These are phyloP conservation scores for Danio tinwini DNA, from an alignment of 2,797 vertebrate genomes.

Conservation along the genomic window DNA sequence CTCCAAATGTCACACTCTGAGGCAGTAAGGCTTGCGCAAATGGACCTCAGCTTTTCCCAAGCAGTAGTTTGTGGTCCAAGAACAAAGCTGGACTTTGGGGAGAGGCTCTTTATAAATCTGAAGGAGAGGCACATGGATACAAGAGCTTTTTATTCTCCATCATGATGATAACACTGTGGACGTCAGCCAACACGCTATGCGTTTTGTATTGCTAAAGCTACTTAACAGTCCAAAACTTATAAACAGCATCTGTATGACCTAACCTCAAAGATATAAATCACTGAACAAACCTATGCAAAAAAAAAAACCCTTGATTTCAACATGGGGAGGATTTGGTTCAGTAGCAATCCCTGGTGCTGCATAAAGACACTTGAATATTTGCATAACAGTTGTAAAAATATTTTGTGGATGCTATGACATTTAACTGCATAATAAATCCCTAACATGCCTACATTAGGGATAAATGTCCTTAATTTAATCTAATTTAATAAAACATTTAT, in stretches of 20 bases:
- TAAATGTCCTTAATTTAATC: too few species aligned
- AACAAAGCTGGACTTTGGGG: conserved; percentile 67
- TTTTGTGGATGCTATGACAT: conserved; percentile 43
- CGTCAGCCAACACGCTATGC: conserved; percentile 58
- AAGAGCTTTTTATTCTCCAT: conserved; percentile 43
- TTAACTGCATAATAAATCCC: conserved; percentile 57
- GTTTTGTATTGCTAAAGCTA: conserved; percentile 58
- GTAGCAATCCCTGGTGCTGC: conserved; percentile 59
- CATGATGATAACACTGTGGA: conserved; percentile 61
- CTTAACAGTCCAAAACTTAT: conserved; percentile 53
- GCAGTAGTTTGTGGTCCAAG: conserved; percentile 66
- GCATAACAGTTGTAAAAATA: conserved; percentile 53
- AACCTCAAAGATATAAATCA: conserved; percentile 58
- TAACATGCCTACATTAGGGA: conserved; percentile 53
- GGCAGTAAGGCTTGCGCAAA: conserved; percentile 42
- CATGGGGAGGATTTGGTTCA: conserved; percentile 53
- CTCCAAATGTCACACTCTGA: conserved; percentile 64
- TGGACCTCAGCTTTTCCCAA: conserved; percentile 58
- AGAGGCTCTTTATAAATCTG: conserved; percentile 64
- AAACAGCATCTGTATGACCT: conserved; percentile 62
- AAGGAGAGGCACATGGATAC: conserved; percentile 47
- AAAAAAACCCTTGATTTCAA: conserved; percentile 7
- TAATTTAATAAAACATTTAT: conserved; percentile 31
- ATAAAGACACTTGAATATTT: conserved; percentile 62
- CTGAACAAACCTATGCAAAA: conserved; percentile 35